phyloP scores from a whole-genome alignment of 1,140 invertebrate species.

The Pristionchus pacificus region DNA sequence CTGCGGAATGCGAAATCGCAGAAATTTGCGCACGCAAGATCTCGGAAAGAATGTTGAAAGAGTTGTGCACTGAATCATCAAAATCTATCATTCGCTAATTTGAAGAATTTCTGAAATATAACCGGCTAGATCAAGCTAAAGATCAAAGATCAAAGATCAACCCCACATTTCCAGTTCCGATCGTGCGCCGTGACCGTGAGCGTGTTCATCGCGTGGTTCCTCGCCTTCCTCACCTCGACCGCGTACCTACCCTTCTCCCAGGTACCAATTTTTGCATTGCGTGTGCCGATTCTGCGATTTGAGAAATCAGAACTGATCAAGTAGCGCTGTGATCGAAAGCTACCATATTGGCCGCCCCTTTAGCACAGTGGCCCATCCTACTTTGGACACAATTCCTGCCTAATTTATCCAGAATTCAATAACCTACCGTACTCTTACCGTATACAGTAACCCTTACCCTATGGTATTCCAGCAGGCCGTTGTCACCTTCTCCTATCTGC shows the following conservation, averaged over 20 bases:
- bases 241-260: constrained; percentile 54
- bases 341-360: background rate
- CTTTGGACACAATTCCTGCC: background rate
- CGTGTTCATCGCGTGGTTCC: constrained; percentile 53
- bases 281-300: too few relatives aligned
- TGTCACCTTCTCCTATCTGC: too few relatives aligned
- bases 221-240: constrained; percentile 51
- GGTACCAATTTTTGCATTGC: too few relatives aligned
- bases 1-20: background rate
- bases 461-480: too few relatives aligned
- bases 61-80: background rate
- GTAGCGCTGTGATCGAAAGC: too few relatives aligned
- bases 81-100: background rate
- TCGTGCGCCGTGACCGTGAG: constrained; percentile 46
- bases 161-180: constrained; percentile 35
- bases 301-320: too few relatives aligned
- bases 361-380: background rate
- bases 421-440: background rate
- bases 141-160: constrained; percentile 5
- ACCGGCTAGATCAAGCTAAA: too few relatives aligned
- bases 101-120: constrained; percentile 4
- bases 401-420: constrained; percentile 1
- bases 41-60: background rate
- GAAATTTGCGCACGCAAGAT: background rate
- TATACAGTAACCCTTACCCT: too few relatives aligned